Percentiles rank a stretch among this genome's conserved stretches.
Evolutionary conservation across 2,113 vertebrate species (phyloP).

Genomic region (Scophthalmus maximus): DNA sequence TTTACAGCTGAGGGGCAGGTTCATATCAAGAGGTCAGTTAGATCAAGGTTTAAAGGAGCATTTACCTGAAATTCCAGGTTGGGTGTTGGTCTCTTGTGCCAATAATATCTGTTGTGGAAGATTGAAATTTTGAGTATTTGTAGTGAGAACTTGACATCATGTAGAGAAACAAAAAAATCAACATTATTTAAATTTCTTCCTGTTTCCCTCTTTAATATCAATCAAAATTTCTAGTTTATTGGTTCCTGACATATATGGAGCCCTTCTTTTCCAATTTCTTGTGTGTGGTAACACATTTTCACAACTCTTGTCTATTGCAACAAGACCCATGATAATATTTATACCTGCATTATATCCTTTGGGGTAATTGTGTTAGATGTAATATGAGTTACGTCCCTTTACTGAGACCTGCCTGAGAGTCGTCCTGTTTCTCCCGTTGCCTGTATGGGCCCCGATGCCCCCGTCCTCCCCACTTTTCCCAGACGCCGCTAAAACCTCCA

Average conservation of each 20-base stretch:
- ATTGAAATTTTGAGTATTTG: neutral
- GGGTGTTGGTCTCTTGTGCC: too few species aligned
- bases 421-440: constrained; percentile 58
- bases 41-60: neutral
- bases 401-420: constrained; percentile 40
- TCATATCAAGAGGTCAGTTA: neutral
- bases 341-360: neutral
- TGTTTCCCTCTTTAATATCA: neutral
- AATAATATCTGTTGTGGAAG: neutral
- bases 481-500: constrained; percentile 19
- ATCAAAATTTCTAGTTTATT: neutral
- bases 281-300: neutral
- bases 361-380: too few species aligned
- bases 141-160: neutral
- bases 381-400: neutral
- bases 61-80: neutral
- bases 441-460: constrained; percentile 55
- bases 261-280: neutral
- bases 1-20: neutral
- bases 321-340: neutral
- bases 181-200: neutral
- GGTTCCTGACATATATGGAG: neutral
- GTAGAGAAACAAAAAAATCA: neutral
- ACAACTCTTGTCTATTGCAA: neutral
- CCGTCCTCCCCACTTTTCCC: constrained; percentile 4